Conservation (phyloP, 2,797 vertebrate genomes). For the Acipenser transmontanus region DNA sequence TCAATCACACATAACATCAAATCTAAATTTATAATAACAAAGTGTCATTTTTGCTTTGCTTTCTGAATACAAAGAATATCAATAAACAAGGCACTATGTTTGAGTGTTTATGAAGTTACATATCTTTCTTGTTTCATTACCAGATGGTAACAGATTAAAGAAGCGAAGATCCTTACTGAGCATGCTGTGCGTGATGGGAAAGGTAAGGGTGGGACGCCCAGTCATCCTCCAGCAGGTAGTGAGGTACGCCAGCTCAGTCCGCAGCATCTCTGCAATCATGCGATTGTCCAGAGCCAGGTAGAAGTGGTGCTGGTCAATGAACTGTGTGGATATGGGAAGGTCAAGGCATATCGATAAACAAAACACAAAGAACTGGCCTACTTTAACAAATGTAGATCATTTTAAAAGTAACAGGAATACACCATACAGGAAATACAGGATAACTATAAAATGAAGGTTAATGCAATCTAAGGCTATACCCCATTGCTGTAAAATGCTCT, state of each 20-base stretch:
- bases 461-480: no score
- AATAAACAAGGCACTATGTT: not conserved
- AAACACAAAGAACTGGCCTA: no score
- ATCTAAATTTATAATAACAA: not conserved
- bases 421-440: no score
- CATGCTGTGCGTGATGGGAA: conserved; percentile 88
- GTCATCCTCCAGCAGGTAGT: conserved; percentile 96
- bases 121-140: no score
- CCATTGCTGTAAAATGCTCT: no score
- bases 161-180: conserved; percentile 60
- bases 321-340: conserved; percentile 50
- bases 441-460: no score
- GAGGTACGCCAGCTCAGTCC: conserved; percentile 87
- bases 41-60: not conserved
- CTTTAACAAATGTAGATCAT: no score
- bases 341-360: no score
- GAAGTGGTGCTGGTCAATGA: conserved; percentile 95
- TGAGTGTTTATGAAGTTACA: no score
- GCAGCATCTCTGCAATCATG: conserved; percentile 97
- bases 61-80: not conserved
- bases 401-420: no score
- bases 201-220: conserved; percentile 85
- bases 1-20: not conserved
- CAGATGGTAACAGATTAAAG: not conserved
- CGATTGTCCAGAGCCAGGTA: conserved; percentile 94